Conservation (phyloP, 92 coral and sea anemone species). For the Epizoanthus stellaris region DNA sequence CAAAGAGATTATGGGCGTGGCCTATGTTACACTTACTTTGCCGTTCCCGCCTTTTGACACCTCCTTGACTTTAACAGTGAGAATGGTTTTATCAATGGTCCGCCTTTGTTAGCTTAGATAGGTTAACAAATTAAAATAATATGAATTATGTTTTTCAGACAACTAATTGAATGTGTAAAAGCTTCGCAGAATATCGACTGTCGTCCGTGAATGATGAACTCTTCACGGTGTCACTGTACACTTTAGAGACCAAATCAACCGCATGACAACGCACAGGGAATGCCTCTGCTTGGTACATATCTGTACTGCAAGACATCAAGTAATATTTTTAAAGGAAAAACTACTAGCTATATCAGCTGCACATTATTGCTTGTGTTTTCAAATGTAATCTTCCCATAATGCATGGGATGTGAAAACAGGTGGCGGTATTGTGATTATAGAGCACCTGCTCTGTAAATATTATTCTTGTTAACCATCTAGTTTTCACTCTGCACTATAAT, state of each 20-base stretch:
- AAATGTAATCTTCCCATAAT: background rate
- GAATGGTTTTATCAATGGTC: too few species aligned
- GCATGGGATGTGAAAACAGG: constrained; percentile 1
- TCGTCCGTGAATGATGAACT: too few species aligned
- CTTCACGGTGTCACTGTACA: too few species aligned
- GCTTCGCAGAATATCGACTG: too few species aligned
- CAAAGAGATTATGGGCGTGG: too few species aligned
- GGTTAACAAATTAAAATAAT: too few species aligned
- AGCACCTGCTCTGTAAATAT: constrained; percentile 31
- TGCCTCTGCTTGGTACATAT: background rate
- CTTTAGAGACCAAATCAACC: background rate
- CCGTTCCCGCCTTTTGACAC: too few species aligned
- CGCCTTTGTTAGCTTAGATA: too few species aligned
- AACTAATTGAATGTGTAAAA: too few species aligned
- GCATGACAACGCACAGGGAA: background rate
- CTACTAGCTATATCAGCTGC: background rate
- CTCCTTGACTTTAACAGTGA: too few species aligned
- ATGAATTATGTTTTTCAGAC: too few species aligned
- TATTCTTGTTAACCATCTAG: constrained; percentile 1
- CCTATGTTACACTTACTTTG: too few species aligned
- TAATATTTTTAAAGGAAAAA: background rate
- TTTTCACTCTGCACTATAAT: background rate
- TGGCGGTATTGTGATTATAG: background rate
- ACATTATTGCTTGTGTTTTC: background rate
- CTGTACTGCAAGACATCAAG: background rate